Evolutionary conservation across 2,888 invertebrate genomes (phyloP).

Genomic region (Listrodromus nycthemerus): DNA sequence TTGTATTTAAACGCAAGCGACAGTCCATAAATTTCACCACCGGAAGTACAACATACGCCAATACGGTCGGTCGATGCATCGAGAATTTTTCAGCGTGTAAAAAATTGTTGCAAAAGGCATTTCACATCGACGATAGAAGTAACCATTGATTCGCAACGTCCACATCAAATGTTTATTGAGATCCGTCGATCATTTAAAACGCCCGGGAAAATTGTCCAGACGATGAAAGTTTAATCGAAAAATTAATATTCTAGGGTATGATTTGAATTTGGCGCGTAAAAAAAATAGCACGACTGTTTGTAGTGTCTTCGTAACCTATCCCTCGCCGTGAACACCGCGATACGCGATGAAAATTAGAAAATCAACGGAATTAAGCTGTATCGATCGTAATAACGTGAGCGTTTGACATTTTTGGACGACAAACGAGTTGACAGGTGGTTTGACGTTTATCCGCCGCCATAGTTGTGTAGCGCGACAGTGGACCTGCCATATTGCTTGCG

Average conservation of each 20-base stretch:
- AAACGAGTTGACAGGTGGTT: constrained; percentile 74
- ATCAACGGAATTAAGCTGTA: constrained; percentile 40
- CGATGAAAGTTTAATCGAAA: neutral
- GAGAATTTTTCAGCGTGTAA: neutral
- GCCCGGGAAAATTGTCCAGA: neutral
- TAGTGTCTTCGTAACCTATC: constrained; percentile 45
- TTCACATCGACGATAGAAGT: neutral
- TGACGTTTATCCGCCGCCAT: constrained; percentile 74
- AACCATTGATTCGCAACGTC: too few species aligned
- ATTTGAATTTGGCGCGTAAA: constrained; percentile 52
- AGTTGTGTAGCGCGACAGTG: constrained; percentile 69
- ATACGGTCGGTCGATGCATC: neutral
- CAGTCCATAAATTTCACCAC: constrained; percentile 27
- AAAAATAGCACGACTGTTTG: constrained; percentile 35
- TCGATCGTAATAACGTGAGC: constrained; percentile 13
- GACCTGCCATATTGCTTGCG: constrained; percentile 75
- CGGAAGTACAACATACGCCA: constrained; percentile 49
- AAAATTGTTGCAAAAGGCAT: neutral
- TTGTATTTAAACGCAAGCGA: constrained; percentile 35
- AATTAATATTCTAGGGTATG: constrained; percentile 41
- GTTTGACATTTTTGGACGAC: constrained; percentile 18
- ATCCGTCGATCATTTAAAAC: too few species aligned
- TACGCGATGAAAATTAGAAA: constrained; percentile 32
- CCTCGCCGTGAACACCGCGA: neutral
- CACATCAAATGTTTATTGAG: too few species aligned